These are phyloP conservation scores for Drosophila mimica DNA, from an alignment of 2,888 invertebrate species.

Conservation along the genomic window DNA sequence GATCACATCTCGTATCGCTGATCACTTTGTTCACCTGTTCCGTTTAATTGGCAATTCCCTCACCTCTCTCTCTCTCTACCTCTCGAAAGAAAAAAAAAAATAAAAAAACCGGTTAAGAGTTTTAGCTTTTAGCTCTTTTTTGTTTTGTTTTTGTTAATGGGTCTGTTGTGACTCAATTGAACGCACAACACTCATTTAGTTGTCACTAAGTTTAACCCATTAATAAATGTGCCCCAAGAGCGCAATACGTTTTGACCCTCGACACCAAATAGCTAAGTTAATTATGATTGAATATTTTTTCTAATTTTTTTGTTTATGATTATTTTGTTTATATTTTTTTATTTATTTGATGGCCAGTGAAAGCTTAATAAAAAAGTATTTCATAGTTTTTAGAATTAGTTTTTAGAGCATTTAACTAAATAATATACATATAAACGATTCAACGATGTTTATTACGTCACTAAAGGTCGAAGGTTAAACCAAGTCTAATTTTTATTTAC, in stretches of 20 bases:
- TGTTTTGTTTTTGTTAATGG: background rate
- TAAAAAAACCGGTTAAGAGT: background rate
- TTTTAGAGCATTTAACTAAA: slow-evolving; percentile 14
- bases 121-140: slow-evolving; percentile 9
- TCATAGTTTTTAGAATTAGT: slow-evolving; percentile 4
- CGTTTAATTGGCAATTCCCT: slow-evolving; percentile 64
- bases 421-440: background rate
- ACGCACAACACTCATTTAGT: slow-evolving; percentile 67
- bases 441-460: slow-evolving; percentile 1
- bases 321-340: background rate
- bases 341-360: slow-evolving; percentile 34
- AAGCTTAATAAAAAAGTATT: slow-evolving; percentile 37
- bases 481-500: background rate
- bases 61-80: background rate
- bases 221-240: slow-evolving; percentile 55
- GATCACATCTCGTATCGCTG: slow-evolving; percentile 24
- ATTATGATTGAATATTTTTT: slow-evolving; percentile 33
- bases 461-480: slow-evolving; percentile 19
- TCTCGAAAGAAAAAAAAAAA: background rate
- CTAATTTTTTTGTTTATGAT: background rate
- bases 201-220: slow-evolving; percentile 73
- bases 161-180: slow-evolving; percentile 62
- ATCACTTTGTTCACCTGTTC: slow-evolving; percentile 74
- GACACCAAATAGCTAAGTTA: slow-evolving; percentile 26
- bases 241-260: slow-evolving; percentile 33